Evolutionary conservation across 2,113 vertebrate genomes (phyloP), one percentile per base, ranked within the genome.

Genomic region (Saguinus midas): DNA sequence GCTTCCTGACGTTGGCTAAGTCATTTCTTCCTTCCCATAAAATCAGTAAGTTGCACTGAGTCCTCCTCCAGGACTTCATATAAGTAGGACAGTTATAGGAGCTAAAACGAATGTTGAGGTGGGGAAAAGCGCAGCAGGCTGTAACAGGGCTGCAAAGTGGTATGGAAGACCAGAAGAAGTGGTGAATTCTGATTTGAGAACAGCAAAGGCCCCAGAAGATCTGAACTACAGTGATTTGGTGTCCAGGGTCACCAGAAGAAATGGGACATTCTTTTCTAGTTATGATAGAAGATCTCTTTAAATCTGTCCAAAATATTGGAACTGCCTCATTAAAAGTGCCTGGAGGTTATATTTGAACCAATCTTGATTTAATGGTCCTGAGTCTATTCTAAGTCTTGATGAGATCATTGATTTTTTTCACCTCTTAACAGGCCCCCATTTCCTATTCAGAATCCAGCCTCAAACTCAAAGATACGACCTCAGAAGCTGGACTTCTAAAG

Each of bases 231-330:
- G 16, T 55, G 7, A 37, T 20, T 83, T 72, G 23, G 66, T 85
- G 21, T 40, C 35, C 84, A 94, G 23, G 18, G 45, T 94, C 91
- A 92, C 40, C 48, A 73, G 43, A 94, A 94, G 61, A 92, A 94
- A 79, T 55, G 21, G 48, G 32, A 23, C 87, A 45, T 91, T 50
- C 73, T 70, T 72, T 94, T 95, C 91, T 58, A 70, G 48, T 52
- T 88, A 79, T 58, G 86, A 76, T 35, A 25, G n/a, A 79, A 90
- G 70, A 9, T 64, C 48, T 76, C 52, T 50, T 88, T 73, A 66
- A 81, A 84, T 81, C 45, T 18, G 52, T 86, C 73, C 52, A 82
- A 43, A 78, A 88, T 29, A 72, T 75, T 52, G 40, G 35, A 16
- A 50, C 72, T 75, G 48, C 50, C 55, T 90, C 82, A 84, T 70